Conservation (phyloP, 1,140 invertebrate genomes). For the Pogonus chalceus region DNA sequence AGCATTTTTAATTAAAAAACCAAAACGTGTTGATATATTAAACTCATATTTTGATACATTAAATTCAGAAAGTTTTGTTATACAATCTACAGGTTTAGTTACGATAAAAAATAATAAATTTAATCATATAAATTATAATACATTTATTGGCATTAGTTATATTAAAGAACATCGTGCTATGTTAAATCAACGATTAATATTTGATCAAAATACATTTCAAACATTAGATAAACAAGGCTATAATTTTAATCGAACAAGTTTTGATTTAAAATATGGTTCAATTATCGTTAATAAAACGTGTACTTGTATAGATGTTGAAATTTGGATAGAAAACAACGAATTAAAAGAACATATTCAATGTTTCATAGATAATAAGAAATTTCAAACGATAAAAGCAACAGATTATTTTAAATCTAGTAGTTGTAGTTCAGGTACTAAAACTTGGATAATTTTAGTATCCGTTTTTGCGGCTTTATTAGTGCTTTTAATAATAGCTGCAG, state of each 20-base stretch:
- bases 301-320: conserved; percentile 42
- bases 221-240: neutral
- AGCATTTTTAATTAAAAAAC: conserved; percentile 45
- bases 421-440: conserved; percentile 25
- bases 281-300: conserved; percentile 49
- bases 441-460: conserved; percentile 24
- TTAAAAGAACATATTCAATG: conserved; percentile 7
- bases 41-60: conserved; percentile 43
- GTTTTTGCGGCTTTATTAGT: conserved; percentile 22
- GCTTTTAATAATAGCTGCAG: conserved; percentile 19
- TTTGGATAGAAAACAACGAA: conserved; percentile 28
- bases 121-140: conserved; percentile 41
- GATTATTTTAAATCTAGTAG: too few relatives aligned
- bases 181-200: conserved; percentile 42
- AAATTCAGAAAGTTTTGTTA: conserved; percentile 53
- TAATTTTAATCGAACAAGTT: conserved; percentile 40
- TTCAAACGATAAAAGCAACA: neutral
- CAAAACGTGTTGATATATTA: conserved; percentile 39
- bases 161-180: conserved; percentile 31
- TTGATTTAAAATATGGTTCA: conserved; percentile 44
- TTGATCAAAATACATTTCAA: conserved; percentile 45
- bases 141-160: conserved; percentile 48
- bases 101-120: conserved; percentile 57
- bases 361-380: neutral
- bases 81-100: conserved; percentile 48